Evolutionary conservation across 2,888 invertebrate species (phyloP), one percentile per base, ranked within the genome.

Genomic region (Rutpela maculata): DNA sequence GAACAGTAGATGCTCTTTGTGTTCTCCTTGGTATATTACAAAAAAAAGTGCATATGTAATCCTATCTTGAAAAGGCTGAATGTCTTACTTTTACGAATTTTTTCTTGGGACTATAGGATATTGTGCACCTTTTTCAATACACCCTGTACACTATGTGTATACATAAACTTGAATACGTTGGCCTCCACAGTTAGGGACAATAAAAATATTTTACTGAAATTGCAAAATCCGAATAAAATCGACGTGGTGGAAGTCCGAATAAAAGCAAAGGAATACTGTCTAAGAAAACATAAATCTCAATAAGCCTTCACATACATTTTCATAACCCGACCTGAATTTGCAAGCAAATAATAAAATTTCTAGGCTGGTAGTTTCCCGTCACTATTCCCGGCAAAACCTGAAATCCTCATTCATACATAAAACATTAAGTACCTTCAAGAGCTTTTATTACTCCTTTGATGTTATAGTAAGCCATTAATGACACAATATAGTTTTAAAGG

Each of bases 241-340:
- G 55, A 69, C 26, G 55, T 56, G 50, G 55, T 56, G 50, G n/a
- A 50, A 50, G n/a, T 15, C 56, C 43, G 26, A 71, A 74, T 66
- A 59, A 31, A 26, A 74, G 55, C 74, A 56, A 74, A 50, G 11
- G 59, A 50, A 60, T 60, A 68, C 68, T 68, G 74, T 74, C 68
- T 68, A 67, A 59, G 68, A 63, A 74, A 74, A 82, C 77, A 82
- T 82, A 81, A 82, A 84, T 83, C 77, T 78, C 80, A 83, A 80
- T 83, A 81, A 77, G 78, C 79, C 62, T 57, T 66, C 73, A 57
- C 76, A 76, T 81, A 79, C 79, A 80, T 80, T 84, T 82, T 82
- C 80, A 83, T 82, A 81, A 83, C 79, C 77, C 81, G 75, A 60
- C 75, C 77, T 63, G 77, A 80, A 79, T 80, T 80, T 77, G 68